A percentile compares a stretch with the other conserved stretches of the same genome.
These are phyloP conservation scores for Nemapogon koenigi DNA, from an alignment of 2,888 invertebrate species.

Conservation along the genomic window DNA sequence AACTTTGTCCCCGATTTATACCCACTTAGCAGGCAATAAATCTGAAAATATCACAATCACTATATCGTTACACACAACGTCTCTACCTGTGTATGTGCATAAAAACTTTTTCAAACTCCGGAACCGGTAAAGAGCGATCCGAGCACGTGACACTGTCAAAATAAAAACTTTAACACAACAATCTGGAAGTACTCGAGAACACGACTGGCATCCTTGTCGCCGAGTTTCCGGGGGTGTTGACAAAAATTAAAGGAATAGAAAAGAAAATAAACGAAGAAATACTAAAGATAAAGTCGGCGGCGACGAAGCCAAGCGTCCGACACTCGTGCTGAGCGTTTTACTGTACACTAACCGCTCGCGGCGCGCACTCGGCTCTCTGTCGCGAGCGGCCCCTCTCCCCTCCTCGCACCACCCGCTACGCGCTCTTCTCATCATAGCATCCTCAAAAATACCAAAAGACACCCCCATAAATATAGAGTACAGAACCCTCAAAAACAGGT, in stretches of 20 bases:
- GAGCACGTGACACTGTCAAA: slow-evolving; percentile 60
- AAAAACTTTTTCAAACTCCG: slow-evolving; percentile 56
- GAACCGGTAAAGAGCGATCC: slow-evolving; percentile 57
- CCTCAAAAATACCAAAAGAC: neutral
- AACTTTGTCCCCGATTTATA: no score
- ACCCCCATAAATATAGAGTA: no score
- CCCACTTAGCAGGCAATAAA: no score
- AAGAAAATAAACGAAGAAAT: slow-evolving; percentile 65
- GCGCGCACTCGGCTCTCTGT: slow-evolving; percentile 46
- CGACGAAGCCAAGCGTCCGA: slow-evolving; percentile 59
- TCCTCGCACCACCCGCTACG: slow-evolving; percentile 19
- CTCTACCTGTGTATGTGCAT: slow-evolving; percentile 37
- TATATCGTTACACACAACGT: slow-evolving; percentile 25
- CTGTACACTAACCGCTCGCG: slow-evolving; percentile 53
- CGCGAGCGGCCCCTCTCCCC: slow-evolving; percentile 25
- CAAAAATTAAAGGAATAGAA: slow-evolving; percentile 62
- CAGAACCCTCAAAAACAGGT: no score
- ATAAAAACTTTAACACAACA: slow-evolving; percentile 24
- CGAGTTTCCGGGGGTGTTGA: slow-evolving; percentile 33
- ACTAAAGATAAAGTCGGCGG: slow-evolving; percentile 48
- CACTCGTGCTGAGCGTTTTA: slow-evolving; percentile 64
- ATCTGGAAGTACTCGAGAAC: neutral
- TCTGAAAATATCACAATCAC: slow-evolving; percentile 20
- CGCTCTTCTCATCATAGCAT: no score
- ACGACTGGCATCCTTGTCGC: slow-evolving; percentile 17